phyloP scores from a whole-genome alignment of 2,888 invertebrate species.

The Odontocolon sp. region DNA sequence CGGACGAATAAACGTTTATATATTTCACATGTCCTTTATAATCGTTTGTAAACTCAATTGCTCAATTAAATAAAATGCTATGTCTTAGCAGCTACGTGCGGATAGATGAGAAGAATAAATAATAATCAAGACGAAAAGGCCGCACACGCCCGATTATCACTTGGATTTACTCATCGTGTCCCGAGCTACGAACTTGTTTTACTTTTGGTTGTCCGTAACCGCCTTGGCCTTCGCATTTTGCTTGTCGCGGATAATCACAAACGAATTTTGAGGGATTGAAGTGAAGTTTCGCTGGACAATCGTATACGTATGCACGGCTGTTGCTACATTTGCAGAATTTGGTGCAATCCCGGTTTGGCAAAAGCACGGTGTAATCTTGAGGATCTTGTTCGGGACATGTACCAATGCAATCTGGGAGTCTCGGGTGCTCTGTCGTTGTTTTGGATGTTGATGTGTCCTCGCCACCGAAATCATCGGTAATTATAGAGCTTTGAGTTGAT shows the following conservation, averaged over 20 bases:
- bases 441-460: not conserved
- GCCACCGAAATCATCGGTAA: slow-evolving; percentile 9
- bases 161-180: no score
- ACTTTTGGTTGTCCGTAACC: slow-evolving; percentile 11
- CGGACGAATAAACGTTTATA: not conserved
- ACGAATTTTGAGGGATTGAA: slow-evolving; percentile 54
- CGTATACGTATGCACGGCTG: slow-evolving; percentile 45
- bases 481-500: not conserved
- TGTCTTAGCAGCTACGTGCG: not conserved
- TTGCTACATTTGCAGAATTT: slow-evolving; percentile 68
- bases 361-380: slow-evolving; percentile 28
- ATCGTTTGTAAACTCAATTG: not conserved
- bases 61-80: not conserved
- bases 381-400: slow-evolving; percentile 58
- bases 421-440: not conserved
- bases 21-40: slow-evolving; percentile 11
- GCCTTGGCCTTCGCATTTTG: slow-evolving; percentile 44
- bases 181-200: no score
- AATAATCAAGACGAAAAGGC: not conserved
- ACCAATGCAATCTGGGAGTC: slow-evolving; percentile 60
- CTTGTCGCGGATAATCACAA: slow-evolving; percentile 59
- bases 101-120: not conserved
- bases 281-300: slow-evolving; percentile 62
- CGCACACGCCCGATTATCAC: not conserved
- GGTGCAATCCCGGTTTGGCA: slow-evolving; percentile 65